A percentile compares a stretch with the other conserved stretches of the same genome.
Conservation (phyloP, 2,888 invertebrate genomes). For the Timema cristinae region DNA sequence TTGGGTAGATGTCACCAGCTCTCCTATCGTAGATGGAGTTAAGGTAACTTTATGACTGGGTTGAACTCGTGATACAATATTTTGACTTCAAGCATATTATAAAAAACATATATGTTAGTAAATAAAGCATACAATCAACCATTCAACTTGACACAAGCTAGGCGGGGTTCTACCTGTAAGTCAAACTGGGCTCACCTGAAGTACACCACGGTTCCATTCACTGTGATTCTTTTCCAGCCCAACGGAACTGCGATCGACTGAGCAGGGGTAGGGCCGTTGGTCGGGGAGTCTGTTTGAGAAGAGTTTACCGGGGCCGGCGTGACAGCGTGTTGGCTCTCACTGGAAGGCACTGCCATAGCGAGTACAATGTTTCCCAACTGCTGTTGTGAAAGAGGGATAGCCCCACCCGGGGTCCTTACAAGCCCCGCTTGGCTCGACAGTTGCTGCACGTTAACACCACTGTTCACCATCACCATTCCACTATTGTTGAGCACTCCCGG, state of each 20-base stretch:
- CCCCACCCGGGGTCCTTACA: conserved; percentile 24
- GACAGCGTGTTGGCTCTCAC: conserved; percentile 2
- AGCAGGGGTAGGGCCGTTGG: conserved; percentile 28
- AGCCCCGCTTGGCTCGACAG: conserved; percentile 16
- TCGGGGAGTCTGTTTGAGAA: conserved; percentile 34
- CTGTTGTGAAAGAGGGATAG: conserved; percentile 27
- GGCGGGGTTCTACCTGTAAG: too few relatives aligned
- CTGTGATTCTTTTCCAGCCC: conserved; percentile 72
- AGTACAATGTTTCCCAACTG: conserved; percentile 31
- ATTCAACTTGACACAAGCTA: too few relatives aligned
- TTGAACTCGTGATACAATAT: too few relatives aligned
- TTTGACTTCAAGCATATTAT: too few relatives aligned
- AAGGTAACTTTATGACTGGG: too few relatives aligned
- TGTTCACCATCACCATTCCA: conserved; percentile 29
- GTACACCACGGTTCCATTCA: conserved; percentile 69
- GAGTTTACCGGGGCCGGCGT: conserved; percentile 14
- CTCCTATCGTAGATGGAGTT: too few relatives aligned
- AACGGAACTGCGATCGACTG: conserved; percentile 55
- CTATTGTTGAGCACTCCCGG: conserved; percentile 18
- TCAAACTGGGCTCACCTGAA: conserved; percentile 58
- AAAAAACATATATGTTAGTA: too few relatives aligned
- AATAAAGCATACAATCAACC: too few relatives aligned
- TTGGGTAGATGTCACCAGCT: not conserved
- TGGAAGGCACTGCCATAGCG: conserved; percentile 30
- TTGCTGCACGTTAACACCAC: conserved; percentile 21